phyloP scores from a whole-genome alignment of 2,113 vertebrate species.

The Ictalurus furcatus region DNA sequence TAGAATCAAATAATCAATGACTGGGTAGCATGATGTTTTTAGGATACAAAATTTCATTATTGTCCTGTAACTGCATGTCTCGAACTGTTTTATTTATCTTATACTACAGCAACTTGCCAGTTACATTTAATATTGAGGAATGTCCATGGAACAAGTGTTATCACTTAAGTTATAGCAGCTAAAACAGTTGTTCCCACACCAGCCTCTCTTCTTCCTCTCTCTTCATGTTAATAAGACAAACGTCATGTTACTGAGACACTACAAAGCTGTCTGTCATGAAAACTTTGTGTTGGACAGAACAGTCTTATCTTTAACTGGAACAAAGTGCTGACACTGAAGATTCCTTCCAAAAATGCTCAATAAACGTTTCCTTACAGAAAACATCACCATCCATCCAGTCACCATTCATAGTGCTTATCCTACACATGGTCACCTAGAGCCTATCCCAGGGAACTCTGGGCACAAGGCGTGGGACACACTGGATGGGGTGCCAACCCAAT shows the following conservation, averaged over 20 bases:
- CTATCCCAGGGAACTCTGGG: too few species aligned
- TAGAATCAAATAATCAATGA: not conserved
- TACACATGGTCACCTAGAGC: too few species aligned
- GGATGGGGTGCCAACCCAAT: too few species aligned
- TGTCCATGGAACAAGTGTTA: not conserved
- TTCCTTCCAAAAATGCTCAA: not conserved
- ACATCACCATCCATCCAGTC: not conserved
- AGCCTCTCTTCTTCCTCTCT: not conserved
- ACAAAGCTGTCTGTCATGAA: not conserved
- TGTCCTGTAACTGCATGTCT: not conserved
- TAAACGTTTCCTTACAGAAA: not conserved
- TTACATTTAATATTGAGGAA: not conserved
- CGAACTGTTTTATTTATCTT: not conserved
- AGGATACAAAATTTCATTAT: not conserved
- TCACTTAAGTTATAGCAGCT: not conserved
- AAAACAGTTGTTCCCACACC: not conserved
- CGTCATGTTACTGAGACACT: not conserved
- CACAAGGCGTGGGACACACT: too few species aligned
- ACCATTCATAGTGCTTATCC: too few species aligned
- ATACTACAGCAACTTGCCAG: not conserved
- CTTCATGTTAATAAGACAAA: not conserved
- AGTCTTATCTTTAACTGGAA: not conserved
- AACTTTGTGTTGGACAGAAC: not conserved
- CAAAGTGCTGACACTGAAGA: not conserved
- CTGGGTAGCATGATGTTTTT: not conserved